Conservation (phyloP, 2,797 vertebrate species). For the Pterois miles region DNA sequence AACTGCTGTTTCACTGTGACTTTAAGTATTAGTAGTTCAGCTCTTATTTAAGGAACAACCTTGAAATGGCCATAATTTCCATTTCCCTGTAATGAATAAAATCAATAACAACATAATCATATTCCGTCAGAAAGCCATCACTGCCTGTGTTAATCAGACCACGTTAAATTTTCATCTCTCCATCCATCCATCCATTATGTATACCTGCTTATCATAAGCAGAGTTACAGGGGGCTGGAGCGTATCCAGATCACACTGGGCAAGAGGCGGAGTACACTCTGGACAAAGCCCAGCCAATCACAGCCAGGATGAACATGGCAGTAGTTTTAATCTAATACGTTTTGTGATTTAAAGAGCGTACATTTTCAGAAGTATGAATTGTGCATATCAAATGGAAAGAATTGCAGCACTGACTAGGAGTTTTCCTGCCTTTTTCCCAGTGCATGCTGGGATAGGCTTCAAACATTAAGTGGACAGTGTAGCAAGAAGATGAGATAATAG, state of each 20-base stretch:
- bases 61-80: neutral
- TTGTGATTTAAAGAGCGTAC: neutral
- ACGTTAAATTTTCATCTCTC: constrained; percentile 25
- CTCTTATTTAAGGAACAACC: neutral
- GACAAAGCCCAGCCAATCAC: constrained; percentile 24
- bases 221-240: constrained; percentile 16
- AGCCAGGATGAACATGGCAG: neutral
- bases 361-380: neutral
- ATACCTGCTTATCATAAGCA: constrained; percentile 47
- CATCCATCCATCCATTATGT: constrained; percentile 41
- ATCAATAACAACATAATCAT: constrained; percentile 21
- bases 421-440: neutral
- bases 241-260: constrained; percentile 11
- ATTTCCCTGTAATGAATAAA: constrained; percentile 10
- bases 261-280: constrained; percentile 4
- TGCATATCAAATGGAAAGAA: neutral
- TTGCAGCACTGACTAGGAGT: neutral
- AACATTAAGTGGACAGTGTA: neutral
- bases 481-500: constrained; percentile 27
- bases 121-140: constrained; percentile 25
- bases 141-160: constrained; percentile 18
- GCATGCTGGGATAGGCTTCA: neutral
- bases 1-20: neutral
- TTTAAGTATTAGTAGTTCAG: neutral
- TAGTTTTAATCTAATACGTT: constrained; percentile 1